A percentile compares a stretch with the other conserved stretches of the same genome.
phyloP scores from a whole-genome alignment of 1,140 invertebrate genomes.

The Diachasmimorpha longicaudata region DNA sequence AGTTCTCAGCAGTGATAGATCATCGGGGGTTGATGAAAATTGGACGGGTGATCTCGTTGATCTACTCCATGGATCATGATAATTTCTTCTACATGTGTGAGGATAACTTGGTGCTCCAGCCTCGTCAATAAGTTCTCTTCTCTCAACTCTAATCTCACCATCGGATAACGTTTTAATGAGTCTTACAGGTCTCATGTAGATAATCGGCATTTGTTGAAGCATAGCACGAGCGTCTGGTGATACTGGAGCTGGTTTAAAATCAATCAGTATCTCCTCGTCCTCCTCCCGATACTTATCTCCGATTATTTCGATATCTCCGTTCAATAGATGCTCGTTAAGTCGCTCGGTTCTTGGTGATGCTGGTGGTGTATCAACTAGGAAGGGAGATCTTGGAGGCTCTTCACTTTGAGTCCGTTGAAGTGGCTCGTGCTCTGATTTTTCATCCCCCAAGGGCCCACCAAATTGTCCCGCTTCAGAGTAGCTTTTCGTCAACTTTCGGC shows the following conservation, averaged over 20 bases:
- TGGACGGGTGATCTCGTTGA: conserved; percentile 52
- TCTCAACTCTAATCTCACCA: conserved; percentile 77
- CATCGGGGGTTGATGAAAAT: conserved; percentile 61
- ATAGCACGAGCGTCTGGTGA: conserved; percentile 66
- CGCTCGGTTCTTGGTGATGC: conserved; percentile 28
- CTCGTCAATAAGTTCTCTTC: conserved; percentile 58
- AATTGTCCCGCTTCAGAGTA: conserved; percentile 79
- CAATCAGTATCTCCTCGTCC: conserved; percentile 83
- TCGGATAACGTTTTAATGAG: conserved; percentile 81
- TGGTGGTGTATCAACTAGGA: conserved; percentile 63
- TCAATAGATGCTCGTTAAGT: not conserved
- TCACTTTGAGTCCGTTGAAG: conserved; percentile 83
- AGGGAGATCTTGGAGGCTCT: conserved; percentile 77
- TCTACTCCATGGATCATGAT: conserved; percentile 56
- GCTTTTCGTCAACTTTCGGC: conserved; percentile 80
- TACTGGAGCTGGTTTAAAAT: conserved; percentile 80
- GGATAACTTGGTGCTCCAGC: conserved; percentile 58
- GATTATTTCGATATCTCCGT: not conserved
- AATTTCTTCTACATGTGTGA: conserved; percentile 57
- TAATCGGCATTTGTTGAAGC: conserved; percentile 57
- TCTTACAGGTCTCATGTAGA: conserved; percentile 65
- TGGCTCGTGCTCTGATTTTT: conserved; percentile 71
- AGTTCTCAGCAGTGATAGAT: conserved; percentile 53
- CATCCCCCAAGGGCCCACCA: conserved; percentile 52
- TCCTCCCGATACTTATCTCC: conserved; percentile 47